Evolutionary conservation across 1,140 invertebrate genomes (phyloP), one percentile per base, ranked within the genome.

Genomic region (Musca vetustissima): DNA sequence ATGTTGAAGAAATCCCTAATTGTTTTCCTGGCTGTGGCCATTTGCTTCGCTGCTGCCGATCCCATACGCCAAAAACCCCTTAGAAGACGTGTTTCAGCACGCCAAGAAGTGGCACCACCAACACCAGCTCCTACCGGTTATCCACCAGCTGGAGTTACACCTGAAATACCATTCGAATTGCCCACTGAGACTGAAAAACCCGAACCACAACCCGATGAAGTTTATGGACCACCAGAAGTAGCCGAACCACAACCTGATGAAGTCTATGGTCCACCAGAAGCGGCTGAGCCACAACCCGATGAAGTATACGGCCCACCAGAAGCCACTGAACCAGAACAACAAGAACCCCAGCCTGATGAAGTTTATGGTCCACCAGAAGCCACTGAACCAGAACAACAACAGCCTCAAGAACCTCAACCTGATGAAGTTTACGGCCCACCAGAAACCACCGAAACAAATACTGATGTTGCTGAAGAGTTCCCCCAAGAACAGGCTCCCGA

Each of bases 171-270:
- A 6, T 79, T 79, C 15, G 77, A 79, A 48, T 67, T 79, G 59
- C 77, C 77, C 7, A 72, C 73, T n/a, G 76, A 77, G 70, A 77
- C 76, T 3, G 75, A 79, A 17, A 72, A 74, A 47, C 74, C n/a
- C n/a, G n/a, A n/a, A n/a, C n/a, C n/a, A n/a, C n/a, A n/a, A n/a
- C n/a, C 74, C 22, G 66, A 74, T 25, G 59, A 73, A 36, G 61
- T 57, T 22, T 67, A 67, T 28, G 66, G 66, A n/a, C 66, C 66
- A 52, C 77, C 77, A 8, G 75, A 75, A 36, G 22, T 17, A 43
- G 7, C 36, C 11, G 36, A 43, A 8, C 17, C 28, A 22, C 11
- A 67, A 19, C 77, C 74, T 0, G 74, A 76, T 17, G 71, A 74
- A 22, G 73, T 74, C 2, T 76, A 76, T 11, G 75, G 74, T 14